Percentiles rank a stretch among this genome's conserved stretches.
phyloP scores from a whole-genome alignment of 1,140 invertebrate species.

The fruit fly (Drosophila melanogaster) region Release_6_plus_ISO1_MT NT_033779.5:16671501-16672000 shows the following conservation, averaged over 20 bases:
- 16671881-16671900: neutral
- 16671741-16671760: neutral
- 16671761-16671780: conserved; percentile 82
- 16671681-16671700: too few relatives aligned
- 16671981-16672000: neutral
- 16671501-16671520: too few relatives aligned
- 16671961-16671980: neutral
- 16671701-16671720: conserved; percentile 21
- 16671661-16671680: neutral
- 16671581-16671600: neutral
- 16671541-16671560: too few relatives aligned
- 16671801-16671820: conserved; percentile 81
- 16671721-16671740: conserved; percentile 18
- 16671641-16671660: neutral
- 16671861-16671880: conserved; percentile 2
- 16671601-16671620: neutral
- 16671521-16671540: too few relatives aligned
- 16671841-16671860: conserved; percentile 36
- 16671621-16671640: neutral
- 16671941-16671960: neutral
- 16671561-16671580: too few relatives aligned
- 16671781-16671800: conserved; percentile 78
- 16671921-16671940: neutral
- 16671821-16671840: conserved; percentile 28
- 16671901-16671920: neutral